Evolutionary conservation across 2,113 vertebrate genomes (phyloP).

Genomic region (Plecotus auritus): DNA sequence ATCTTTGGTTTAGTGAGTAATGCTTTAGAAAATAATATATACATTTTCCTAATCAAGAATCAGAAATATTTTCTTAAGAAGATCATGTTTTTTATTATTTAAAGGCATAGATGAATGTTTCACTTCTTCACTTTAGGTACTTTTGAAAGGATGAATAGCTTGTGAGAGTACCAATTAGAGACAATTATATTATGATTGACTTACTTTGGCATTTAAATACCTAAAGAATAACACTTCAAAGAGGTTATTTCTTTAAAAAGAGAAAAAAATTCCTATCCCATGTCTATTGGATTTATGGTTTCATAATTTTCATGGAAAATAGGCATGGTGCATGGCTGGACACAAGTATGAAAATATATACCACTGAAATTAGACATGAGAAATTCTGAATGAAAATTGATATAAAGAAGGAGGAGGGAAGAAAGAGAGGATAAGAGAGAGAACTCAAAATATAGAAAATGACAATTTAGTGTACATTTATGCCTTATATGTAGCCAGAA

Average conservation of each 20-base stretch:
- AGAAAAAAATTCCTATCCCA: neutral
- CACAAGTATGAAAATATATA: slow-evolving; percentile 19
- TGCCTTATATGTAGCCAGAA: neutral
- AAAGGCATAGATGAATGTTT: slow-evolving; percentile 61
- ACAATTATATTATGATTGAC: slow-evolving; percentile 70
- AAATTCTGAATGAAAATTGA: neutral
- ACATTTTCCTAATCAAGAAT: neutral
- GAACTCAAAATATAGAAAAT: neutral
- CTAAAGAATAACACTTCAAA: slow-evolving; percentile 13
- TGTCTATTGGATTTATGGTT: slow-evolving; percentile 7
- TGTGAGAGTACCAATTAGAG: slow-evolving; percentile 61
- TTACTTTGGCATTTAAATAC: slow-evolving; percentile 45
- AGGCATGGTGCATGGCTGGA: neutral
- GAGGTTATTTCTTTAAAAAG: slow-evolving; percentile 47
- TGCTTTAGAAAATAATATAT: neutral
- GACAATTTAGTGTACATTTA: neutral
- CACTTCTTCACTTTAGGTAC: slow-evolving; percentile 59
- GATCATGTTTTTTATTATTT: slow-evolving; percentile 19
- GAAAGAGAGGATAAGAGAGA: neutral
- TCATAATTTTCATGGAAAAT: slow-evolving; percentile 4
- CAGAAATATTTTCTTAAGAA: neutral
- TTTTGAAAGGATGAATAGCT: slow-evolving; percentile 52
- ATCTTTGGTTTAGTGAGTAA: neutral
- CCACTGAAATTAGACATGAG: neutral
- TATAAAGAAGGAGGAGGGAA: neutral